Conservation (phyloP, 92 coral and sea anemone genomes). For the Zoanthus sansibaricus region DNA sequence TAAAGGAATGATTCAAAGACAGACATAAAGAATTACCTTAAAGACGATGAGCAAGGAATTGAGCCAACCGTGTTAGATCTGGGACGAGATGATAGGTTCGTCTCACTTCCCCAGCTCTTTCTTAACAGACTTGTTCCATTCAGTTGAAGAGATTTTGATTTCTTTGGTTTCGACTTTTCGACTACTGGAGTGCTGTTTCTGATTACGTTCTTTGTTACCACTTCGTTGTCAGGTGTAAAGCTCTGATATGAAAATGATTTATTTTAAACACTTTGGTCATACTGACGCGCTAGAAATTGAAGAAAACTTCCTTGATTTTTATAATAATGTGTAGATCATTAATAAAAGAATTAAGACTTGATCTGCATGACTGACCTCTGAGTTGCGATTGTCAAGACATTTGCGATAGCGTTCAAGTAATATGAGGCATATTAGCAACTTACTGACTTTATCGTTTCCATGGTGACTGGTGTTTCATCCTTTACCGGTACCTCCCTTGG, state of each 20-base stretch:
- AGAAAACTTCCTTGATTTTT: not conserved
- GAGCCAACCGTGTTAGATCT: slow-evolving; percentile 49
- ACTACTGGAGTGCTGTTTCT: slow-evolving; percentile 7
- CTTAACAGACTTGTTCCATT: not conserved
- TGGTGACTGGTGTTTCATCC: not conserved
- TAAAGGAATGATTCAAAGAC: not conserved
- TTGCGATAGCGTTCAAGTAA: too few relatives aligned
- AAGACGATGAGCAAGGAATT: slow-evolving; percentile 2
- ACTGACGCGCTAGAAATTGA: not conserved
- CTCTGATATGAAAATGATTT: not conserved
- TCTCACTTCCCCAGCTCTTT: slow-evolving; percentile 49
- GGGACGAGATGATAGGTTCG: slow-evolving; percentile 48
- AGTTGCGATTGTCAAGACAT: too few relatives aligned
- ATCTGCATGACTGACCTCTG: not conserved
- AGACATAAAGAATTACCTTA: slow-evolving; percentile 7
- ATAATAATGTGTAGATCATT: not conserved
- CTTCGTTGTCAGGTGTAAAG: not conserved
- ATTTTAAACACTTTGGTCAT: not conserved
- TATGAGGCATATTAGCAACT: not conserved
- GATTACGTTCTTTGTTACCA: slow-evolving; percentile 25
- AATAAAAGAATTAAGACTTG: not conserved
- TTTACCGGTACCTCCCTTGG: not conserved
- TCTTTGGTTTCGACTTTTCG: slow-evolving; percentile 6
- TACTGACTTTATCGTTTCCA: not conserved
- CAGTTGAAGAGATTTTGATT: not conserved